Base-by-base conservation (phyloP, 1,140 invertebrate genomes). In the Diabrotica undecimpunctata region DNA sequence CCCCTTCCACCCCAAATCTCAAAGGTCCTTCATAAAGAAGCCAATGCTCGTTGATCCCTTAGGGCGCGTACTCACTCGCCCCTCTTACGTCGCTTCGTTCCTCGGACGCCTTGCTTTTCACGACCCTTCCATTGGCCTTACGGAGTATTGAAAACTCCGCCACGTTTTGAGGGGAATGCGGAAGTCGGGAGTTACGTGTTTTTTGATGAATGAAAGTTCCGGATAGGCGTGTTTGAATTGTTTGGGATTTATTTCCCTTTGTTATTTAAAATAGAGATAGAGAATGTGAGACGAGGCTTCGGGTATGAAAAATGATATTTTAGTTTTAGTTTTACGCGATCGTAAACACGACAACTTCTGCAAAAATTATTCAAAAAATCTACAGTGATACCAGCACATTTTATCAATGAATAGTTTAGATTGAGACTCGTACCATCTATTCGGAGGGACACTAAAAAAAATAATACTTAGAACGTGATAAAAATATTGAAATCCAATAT, bases 11-110 rank as follows among this genome's bases (percentile, higher is more conserved):
- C 41, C n/a, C 41, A n/a, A 46, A 6, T 46, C 41, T 46, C 41
- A n/a, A 46, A 46, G 41, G 41, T 46, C 8, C 41, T 46, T 46
- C 41, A 46, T 46, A 46, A 46, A 46, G 41, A 46, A 46, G 41
- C 41, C 41, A 46, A 46, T 46, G 41, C 41, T 46, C 41, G 41
- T 46, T 46, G 41, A 46, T 46, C 41, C 41, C 41, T 46, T 46
- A 46, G 41, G 41, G 41, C 41, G 41, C 41, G 8, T 46, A 46
- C 41, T 46, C 41, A 8, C 8, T 6, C 41, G n/a, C n/a, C 3
- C 41, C 41, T 6, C 41, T 46, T 3, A 6, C 41, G 41, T n/a
- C 41, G 41, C 41, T n/a, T 10, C 41, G 3, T 46, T 8, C 41
- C 25, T 25, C 25, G 25, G 25, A 25, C 41, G 41, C 41, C 41